Evolutionary conservation across 2,888 invertebrate genomes (phyloP).

Genomic region (Lasioglossum leucozonium): DNA sequence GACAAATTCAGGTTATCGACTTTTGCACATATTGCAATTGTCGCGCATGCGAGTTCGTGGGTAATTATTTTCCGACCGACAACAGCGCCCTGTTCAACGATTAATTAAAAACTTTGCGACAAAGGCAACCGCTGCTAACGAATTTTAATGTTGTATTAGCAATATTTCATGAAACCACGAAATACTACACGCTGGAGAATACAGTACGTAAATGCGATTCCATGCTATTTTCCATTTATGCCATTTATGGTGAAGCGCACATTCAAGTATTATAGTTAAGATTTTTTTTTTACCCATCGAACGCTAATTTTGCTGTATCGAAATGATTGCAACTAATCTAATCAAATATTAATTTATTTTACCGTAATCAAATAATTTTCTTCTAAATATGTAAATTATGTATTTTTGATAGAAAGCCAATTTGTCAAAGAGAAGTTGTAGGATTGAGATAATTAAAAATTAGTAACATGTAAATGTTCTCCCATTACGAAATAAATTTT

Average conservation of each 20-base stretch:
- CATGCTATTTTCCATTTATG: too few relatives aligned
- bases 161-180: not conserved
- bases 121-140: not conserved
- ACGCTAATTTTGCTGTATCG: not conserved
- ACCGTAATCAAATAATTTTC: not conserved
- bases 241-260: too few relatives aligned
- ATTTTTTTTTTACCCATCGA: not conserved
- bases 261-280: not conserved
- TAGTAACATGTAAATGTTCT: not conserved
- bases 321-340: not conserved
- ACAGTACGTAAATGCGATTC: not conserved
- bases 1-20: not conserved
- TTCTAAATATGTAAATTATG: not conserved
- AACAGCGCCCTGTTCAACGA: not conserved
- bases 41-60: not conserved
- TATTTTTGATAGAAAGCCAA: not conserved
- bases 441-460: not conserved
- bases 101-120: not conserved
- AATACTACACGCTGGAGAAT: not conserved
- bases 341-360: too few relatives aligned
- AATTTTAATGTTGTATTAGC: not conserved
- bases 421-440: not conserved
- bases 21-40: not conserved
- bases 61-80: not conserved
- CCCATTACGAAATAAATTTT: not conserved